These are phyloP conservation scores for Crenichthys baileyi DNA, from an alignment of 2,797 vertebrate species.

Conservation along the genomic window DNA sequence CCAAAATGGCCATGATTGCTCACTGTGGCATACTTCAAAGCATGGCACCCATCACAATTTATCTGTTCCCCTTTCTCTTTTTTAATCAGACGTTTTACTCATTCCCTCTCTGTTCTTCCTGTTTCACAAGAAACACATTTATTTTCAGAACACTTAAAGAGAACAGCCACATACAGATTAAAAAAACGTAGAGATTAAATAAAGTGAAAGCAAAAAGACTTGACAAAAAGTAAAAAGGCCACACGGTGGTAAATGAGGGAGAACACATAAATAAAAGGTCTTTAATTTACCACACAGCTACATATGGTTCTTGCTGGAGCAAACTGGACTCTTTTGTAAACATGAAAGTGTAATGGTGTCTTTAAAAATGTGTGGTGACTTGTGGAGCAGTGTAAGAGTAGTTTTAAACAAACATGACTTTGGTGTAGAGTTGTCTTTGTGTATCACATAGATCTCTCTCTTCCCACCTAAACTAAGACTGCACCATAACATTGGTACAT, in stretches of 20 bases:
- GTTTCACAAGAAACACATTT: constrained; percentile 35
- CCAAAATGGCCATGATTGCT: constrained; percentile 48
- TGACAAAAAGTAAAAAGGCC: constrained; percentile 24
- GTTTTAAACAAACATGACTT: background rate
- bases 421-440: background rate
- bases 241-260: constrained; percentile 10
- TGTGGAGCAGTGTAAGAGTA: background rate
- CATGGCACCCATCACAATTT: constrained; percentile 39
- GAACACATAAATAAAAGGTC: constrained; percentile 22
- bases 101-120: constrained; percentile 28
- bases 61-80: constrained; percentile 27
- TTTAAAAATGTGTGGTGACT: background rate
- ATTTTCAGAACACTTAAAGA: constrained; percentile 24
- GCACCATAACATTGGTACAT: background rate
- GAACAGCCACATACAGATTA: constrained; percentile 15
- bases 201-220: constrained; percentile 26
- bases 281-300: constrained; percentile 16
- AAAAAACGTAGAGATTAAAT: constrained; percentile 15
- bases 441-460: background rate
- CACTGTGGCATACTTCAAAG: constrained; percentile 54
- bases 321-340: constrained; percentile 13
- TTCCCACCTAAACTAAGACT: background rate
- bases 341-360: background rate
- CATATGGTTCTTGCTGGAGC: background rate
- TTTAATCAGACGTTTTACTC: constrained; percentile 45